Evolutionary conservation across 2,113 vertebrate species (phyloP), one percentile per base, ranked within the genome.

Genomic region (Chaetops frenatus): DNA sequence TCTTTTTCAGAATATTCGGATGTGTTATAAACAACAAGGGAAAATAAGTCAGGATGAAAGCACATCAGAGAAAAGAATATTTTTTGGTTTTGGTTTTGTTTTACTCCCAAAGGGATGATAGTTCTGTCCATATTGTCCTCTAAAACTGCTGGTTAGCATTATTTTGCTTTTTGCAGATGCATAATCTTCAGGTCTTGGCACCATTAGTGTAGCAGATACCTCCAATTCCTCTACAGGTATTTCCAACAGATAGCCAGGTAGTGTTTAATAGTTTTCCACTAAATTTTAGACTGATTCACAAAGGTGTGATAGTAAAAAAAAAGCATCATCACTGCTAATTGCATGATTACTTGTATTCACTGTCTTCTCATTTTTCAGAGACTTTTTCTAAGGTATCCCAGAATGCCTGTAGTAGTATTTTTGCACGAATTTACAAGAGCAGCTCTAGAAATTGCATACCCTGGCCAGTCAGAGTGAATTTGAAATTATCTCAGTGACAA

Each of bases 41-140:
- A 48, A 92, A 51, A 29, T 29, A 47, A 64, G 5, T 38, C 4
- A 29, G 4, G 4, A 50, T 7, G 77, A 92, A 40, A 2, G 2
- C 17, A 58, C 2, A 64, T 18, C 10, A 58, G 45, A 58, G 15
- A 40, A 61, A 23, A 25, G 5, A 28, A 22, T 22, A 35, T 8
- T 57, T 7, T 29, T 17, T 33, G 36, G 18, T 10, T 6, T 10
- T 42, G 44, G n/a, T n/a, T n/a, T n/a, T n/a, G n/a, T n/a, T n/a
- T n/a, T n/a, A n/a, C n/a, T 33, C 3, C 11, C 17, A 7, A 44
- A 56, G 1, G 1, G 1, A 11, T 66, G 7, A 12, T 17, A 9
- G 4, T 10, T 87, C 25, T 84, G 36, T 40, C n/a, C 10, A 6
- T 35, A 33, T 11, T 29, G 21, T 40, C 19, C 11, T 85, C 18